phyloP scores from a whole-genome alignment of 2,888 invertebrate genomes.

The Agrochola lota region DNA sequence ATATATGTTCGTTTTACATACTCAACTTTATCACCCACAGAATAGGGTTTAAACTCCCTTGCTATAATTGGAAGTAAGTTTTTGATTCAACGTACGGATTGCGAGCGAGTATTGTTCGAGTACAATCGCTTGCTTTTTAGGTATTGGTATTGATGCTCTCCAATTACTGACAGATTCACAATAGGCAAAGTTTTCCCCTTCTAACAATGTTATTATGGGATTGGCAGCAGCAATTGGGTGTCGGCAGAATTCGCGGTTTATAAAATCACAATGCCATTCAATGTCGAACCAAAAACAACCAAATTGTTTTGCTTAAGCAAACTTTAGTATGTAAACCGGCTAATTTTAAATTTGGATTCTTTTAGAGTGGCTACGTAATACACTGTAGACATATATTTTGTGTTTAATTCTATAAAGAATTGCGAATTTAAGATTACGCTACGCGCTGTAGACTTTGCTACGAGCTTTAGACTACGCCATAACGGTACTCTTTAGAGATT shows the following conservation, averaged over 20 bases:
- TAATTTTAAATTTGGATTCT: neutral
- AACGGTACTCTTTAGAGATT: too few species aligned
- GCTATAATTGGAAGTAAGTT: slow-evolving; percentile 35
- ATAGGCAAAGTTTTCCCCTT: slow-evolving; percentile 39
- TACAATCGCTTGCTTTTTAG: slow-evolving; percentile 56
- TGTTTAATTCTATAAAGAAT: neutral
- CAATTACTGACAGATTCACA: slow-evolving; percentile 61
- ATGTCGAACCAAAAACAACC: neutral
- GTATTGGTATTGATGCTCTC: slow-evolving; percentile 44
- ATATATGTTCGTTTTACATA: slow-evolving; percentile 16
- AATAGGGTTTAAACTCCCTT: slow-evolving; percentile 40
- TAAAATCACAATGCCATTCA: neutral
- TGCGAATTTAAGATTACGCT: neutral
- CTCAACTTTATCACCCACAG: slow-evolving; percentile 2
- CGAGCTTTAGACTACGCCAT: neutral
- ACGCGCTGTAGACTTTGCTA: neutral
- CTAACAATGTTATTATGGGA: slow-evolving; percentile 17
- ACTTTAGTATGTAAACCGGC: neutral
- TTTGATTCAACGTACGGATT: slow-evolving; percentile 56
- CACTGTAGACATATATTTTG: neutral
- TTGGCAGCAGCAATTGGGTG: neutral
- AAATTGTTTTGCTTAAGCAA: neutral
- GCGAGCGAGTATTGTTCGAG: slow-evolving; percentile 53
- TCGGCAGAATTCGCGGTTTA: neutral
- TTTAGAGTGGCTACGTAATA: neutral